Conservation (phyloP, 2,113 vertebrate species). For the Hippocampus mohnikei region DNA sequence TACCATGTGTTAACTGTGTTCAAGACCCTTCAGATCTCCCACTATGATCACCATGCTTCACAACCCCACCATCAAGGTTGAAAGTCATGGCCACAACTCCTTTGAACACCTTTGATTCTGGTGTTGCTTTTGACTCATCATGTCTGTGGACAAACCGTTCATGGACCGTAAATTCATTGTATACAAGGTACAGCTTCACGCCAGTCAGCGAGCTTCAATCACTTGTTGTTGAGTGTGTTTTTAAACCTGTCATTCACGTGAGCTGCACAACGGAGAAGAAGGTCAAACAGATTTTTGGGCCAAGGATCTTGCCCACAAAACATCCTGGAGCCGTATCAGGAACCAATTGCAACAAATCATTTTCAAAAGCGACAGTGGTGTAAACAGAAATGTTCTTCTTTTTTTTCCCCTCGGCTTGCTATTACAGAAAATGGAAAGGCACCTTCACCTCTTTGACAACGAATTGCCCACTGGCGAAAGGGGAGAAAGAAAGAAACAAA, state of each 20-base stretch:
- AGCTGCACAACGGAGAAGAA: conserved; percentile 16
- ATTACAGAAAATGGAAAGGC: conserved; percentile 53
- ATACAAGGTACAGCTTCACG: conserved; percentile 21
- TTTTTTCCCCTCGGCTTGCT: conserved; percentile 21
- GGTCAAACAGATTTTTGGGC: conserved; percentile 43
- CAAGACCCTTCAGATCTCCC: conserved; percentile 39
- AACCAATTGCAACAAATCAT: conserved; percentile 69
- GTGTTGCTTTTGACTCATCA: conserved; percentile 39
- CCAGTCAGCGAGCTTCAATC: conserved; percentile 40
- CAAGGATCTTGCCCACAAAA: conserved; percentile 57
- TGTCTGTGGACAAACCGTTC: conserved; percentile 35
- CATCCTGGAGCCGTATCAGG: conserved; percentile 61
- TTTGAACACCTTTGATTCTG: conserved; percentile 59
- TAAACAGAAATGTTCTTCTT: conserved; percentile 38
- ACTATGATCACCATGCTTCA: conserved; percentile 34
- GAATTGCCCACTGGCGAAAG: conserved; percentile 29
- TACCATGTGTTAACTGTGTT: conserved; percentile 68
- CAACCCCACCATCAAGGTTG: conserved; percentile 56
- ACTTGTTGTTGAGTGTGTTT: conserved; percentile 25
- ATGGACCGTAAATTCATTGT: conserved; percentile 26
- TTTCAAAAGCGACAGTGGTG: conserved; percentile 64
- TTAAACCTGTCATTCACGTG: conserved; percentile 39
- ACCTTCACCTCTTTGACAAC: conserved; percentile 44
- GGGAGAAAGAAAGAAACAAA: conserved; percentile 30
- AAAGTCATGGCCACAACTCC: conserved; percentile 66